Evolutionary conservation across 2,888 invertebrate species (phyloP).

Genomic region (Tethea ocularis): DNA sequence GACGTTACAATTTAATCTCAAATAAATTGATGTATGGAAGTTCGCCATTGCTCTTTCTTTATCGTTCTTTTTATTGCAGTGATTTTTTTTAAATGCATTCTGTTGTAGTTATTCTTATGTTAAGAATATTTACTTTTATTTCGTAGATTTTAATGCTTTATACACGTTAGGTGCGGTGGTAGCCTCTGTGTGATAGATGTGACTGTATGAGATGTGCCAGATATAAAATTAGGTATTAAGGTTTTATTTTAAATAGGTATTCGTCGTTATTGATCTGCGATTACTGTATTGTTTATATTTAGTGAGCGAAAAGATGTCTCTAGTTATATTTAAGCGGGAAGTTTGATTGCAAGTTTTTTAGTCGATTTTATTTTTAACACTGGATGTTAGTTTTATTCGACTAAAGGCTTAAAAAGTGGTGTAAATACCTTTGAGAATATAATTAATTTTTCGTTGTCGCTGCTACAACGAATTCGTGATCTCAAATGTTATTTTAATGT

Average conservation of each 20-base stretch:
- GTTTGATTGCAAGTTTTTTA: neutral
- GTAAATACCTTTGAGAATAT: neutral
- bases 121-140: slow-evolving; percentile 75
- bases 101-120: slow-evolving; percentile 77
- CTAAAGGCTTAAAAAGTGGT: neutral
- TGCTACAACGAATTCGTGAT: slow-evolving; percentile 4
- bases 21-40: too few relatives aligned
- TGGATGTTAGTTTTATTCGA: neutral
- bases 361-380: neutral
- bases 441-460: neutral
- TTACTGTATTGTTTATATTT: slow-evolving; percentile 42
- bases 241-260: slow-evolving; percentile 41
- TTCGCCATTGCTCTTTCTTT: too few relatives aligned
- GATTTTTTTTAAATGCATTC: slow-evolving; percentile 23
- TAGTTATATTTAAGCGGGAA: slow-evolving; percentile 6
- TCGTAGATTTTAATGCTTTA: slow-evolving; percentile 41
- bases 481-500: neutral
- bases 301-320: slow-evolving; percentile 17
- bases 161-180: slow-evolving; percentile 42
- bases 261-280: slow-evolving; percentile 64
- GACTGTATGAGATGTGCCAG: slow-evolving; percentile 64
- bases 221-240: slow-evolving; percentile 55
- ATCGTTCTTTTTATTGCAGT: slow-evolving; percentile 40
- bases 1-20: too few relatives aligned
- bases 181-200: slow-evolving; percentile 56